These are phyloP conservation scores for Cynaeus angustus DNA, from an alignment of 2,888 invertebrate species.

Conservation along the genomic window DNA sequence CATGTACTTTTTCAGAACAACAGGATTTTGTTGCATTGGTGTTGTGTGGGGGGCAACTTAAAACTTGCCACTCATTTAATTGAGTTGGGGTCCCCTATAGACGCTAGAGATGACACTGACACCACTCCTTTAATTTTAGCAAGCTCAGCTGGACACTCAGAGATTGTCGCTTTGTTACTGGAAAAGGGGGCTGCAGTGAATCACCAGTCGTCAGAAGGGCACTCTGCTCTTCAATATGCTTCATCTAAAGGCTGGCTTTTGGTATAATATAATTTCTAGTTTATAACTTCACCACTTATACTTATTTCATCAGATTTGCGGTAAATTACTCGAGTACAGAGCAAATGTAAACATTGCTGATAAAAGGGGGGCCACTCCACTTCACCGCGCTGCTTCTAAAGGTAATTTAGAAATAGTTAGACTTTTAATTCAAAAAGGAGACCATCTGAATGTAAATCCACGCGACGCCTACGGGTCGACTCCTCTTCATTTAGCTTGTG, in stretches of 20 bases:
- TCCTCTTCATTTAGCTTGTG: constrained; percentile 87
- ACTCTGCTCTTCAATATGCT: constrained; percentile 89
- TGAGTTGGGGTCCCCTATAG: constrained; percentile 78
- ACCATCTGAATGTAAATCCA: constrained; percentile 74
- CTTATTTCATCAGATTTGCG: constrained; percentile 75
- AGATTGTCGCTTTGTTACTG: constrained; percentile 80
- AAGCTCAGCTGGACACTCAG: constrained; percentile 83
- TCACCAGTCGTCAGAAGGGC: constrained; percentile 82
- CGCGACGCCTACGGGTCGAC: constrained; percentile 84
- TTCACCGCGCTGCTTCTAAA: constrained; percentile 87
- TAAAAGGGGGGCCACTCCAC: constrained; percentile 81
- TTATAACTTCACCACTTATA: constrained; percentile 46
- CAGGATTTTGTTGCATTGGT: constrained; percentile 86
- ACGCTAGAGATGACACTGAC: constrained; percentile 83
- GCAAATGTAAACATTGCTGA: constrained; percentile 83
- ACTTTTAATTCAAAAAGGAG: constrained; percentile 76
- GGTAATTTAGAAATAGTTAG: constrained; percentile 82
- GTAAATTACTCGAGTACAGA: constrained; percentile 77
- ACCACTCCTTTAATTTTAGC: constrained; percentile 88
- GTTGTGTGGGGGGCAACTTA: constrained; percentile 84
- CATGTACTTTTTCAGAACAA: constrained; percentile 74
- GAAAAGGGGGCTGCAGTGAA: constrained; percentile 83
- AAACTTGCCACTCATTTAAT: constrained; percentile 82
- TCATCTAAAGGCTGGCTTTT: constrained; percentile 87
- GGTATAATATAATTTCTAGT: constrained; percentile 67